phyloP scores from a whole-genome alignment of 2,888 invertebrate genomes.

The Andrena marginata region DNA sequence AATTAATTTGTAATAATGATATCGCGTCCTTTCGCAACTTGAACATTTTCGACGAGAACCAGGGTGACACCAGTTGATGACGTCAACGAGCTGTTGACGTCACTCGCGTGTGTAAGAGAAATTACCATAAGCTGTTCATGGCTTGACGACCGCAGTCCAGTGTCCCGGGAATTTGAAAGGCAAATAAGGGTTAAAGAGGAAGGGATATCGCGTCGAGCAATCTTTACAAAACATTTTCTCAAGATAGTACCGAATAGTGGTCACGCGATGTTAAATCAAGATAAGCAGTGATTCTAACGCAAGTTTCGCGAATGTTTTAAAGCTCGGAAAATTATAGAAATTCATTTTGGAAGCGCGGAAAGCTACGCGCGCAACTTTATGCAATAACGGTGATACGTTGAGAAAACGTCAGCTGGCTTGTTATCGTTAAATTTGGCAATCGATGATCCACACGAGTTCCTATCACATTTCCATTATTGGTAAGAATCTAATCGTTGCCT shows the following conservation, averaged over 20 bases:
- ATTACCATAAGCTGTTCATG: conserved; percentile 41
- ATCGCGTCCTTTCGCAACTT: not conserved
- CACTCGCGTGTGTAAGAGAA: conserved; percentile 20
- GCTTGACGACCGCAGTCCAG: not conserved
- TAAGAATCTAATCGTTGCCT: not conserved
- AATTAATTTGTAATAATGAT: not conserved
- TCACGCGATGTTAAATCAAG: conserved; percentile 14
- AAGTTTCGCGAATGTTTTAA: not conserved
- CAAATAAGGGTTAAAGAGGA: conserved; percentile 47
- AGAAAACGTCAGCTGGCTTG: conserved; percentile 8
- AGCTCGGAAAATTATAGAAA: too few species aligned
- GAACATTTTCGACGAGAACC: not conserved
- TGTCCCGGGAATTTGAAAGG: conserved; percentile 40
- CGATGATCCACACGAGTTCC: not conserved
- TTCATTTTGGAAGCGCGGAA: not conserved
- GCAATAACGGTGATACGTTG: not conserved
- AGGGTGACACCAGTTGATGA: conserved; percentile 23
- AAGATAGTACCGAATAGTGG: conserved; percentile 15
- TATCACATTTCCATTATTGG: not conserved
- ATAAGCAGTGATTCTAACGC: conserved; percentile 15
- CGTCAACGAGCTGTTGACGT: conserved; percentile 25
- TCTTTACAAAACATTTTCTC: conserved; percentile 8
- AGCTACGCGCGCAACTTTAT: not conserved
- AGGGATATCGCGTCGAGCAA: conserved; percentile 5
- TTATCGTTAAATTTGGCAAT: conserved; percentile 10